These are phyloP conservation scores for Tursiops truncatus DNA, from an alignment of 2,113 vertebrate species.

Conservation along the genomic window DNA sequence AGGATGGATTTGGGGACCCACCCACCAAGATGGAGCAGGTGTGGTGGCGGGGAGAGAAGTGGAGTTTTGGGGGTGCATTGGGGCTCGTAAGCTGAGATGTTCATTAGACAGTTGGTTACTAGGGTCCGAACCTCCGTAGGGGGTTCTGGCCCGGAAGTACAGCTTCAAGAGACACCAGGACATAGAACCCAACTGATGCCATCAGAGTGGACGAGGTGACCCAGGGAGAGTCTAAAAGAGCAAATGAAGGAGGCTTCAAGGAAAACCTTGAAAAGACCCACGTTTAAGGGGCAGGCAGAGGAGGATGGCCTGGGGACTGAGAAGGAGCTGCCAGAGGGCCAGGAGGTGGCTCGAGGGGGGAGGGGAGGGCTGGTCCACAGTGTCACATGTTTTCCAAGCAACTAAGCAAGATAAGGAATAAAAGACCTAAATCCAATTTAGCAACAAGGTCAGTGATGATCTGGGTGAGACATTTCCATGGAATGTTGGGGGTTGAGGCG, in stretches of 20 bases:
- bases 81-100: not conserved
- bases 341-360: not conserved
- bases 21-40: too few species aligned
- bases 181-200: too few species aligned
- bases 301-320: too few species aligned
- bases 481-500: not conserved
- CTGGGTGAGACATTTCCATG: too few species aligned
- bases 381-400: not conserved
- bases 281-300: too few species aligned
- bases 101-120: not conserved
- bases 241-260: not conserved
- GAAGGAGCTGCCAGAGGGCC: not conserved
- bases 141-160: not conserved
- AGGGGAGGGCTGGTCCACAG: not conserved
- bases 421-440: not conserved
- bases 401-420: not conserved
- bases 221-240: not conserved
- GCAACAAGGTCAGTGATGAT: not conserved
- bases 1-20: not conserved
- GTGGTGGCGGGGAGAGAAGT: not conserved
- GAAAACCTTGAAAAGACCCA: not conserved
- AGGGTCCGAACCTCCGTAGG: not conserved
- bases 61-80: not conserved
- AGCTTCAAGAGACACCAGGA: not conserved
- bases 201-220: not conserved